These are phyloP conservation scores for Tortrix viridana DNA, from an alignment of 2,888 invertebrate species.

Conservation along the genomic window DNA sequence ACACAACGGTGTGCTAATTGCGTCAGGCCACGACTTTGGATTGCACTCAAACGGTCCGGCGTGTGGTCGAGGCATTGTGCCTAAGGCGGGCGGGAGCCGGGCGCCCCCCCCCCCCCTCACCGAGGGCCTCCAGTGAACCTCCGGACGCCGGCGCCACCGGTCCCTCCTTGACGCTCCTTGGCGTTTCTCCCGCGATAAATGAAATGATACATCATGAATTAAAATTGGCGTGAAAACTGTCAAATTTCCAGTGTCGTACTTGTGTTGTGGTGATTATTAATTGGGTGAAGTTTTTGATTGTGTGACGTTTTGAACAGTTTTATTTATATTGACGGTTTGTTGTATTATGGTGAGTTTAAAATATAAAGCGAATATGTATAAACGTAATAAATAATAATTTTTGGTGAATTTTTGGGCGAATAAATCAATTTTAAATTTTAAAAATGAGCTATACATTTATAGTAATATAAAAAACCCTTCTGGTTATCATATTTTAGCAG, in stretches of 20 bases:
- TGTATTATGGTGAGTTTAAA: slow-evolving; percentile 27
- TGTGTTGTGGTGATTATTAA: slow-evolving; percentile 10
- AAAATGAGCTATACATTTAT: too few relatives aligned
- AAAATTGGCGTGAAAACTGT: slow-evolving; percentile 40
- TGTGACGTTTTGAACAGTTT: slow-evolving; percentile 26
- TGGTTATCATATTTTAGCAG: neutral
- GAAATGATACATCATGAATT: slow-evolving; percentile 49
- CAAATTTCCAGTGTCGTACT: slow-evolving; percentile 19
- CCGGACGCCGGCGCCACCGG: slow-evolving; percentile 42
- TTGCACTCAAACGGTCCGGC: slow-evolving; percentile 36
- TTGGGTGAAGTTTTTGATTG: slow-evolving; percentile 26
- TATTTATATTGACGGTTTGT: slow-evolving; percentile 9
- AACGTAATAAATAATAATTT: too few relatives aligned
- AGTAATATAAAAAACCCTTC: too few relatives aligned
- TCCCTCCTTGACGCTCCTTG: slow-evolving; percentile 39
- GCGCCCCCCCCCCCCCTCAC: slow-evolving; percentile 47
- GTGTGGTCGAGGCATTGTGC: slow-evolving; percentile 35
- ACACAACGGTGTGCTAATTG: slow-evolving; percentile 32
- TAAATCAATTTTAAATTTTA: too few relatives aligned
- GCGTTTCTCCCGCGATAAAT: slow-evolving; percentile 42
- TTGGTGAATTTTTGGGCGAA: neutral
- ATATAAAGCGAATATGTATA: neutral
- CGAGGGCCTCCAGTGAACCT: slow-evolving; percentile 61
- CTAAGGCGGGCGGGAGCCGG: slow-evolving; percentile 58
- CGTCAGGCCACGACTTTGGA: slow-evolving; percentile 29